These are phyloP conservation scores for Procapra przewalskii DNA, from an alignment of 2,113 vertebrate species.

Conservation along the genomic window DNA sequence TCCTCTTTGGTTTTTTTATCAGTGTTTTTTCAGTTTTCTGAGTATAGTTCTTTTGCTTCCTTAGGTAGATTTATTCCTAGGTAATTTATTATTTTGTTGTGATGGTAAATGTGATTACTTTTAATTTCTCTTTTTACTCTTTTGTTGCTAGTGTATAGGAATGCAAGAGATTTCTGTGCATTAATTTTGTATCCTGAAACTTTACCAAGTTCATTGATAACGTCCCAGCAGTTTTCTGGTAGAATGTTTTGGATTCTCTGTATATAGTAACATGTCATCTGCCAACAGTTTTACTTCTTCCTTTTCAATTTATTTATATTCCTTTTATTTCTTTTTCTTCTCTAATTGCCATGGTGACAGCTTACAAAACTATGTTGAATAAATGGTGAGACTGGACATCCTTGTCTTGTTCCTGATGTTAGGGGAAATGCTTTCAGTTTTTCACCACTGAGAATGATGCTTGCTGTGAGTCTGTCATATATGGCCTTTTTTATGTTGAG, in stretches of 20 bases:
- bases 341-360: neutral
- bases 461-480: neutral
- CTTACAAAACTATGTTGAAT: neutral
- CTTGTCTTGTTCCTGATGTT: neutral
- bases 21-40: neutral
- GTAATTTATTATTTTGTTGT: neutral
- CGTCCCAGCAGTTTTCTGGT: neutral
- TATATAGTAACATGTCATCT: neutral
- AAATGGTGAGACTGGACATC: neutral
- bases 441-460: neutral
- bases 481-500: neutral
- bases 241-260: neutral
- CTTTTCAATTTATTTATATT: neutral
- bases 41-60: neutral
- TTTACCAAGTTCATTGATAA: neutral
- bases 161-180: neutral
- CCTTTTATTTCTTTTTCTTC: neutral
- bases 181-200: neutral
- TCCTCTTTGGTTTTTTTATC: neutral
- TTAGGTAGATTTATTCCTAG: neutral
- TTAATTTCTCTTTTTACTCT: neutral
- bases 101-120: neutral
- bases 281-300: neutral
- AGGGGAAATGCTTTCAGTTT: neutral
- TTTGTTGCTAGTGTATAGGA: neutral